These are phyloP conservation scores for Chloroceryle inda DNA, from an alignment of 2,797 vertebrate species.

Conservation along the genomic window DNA sequence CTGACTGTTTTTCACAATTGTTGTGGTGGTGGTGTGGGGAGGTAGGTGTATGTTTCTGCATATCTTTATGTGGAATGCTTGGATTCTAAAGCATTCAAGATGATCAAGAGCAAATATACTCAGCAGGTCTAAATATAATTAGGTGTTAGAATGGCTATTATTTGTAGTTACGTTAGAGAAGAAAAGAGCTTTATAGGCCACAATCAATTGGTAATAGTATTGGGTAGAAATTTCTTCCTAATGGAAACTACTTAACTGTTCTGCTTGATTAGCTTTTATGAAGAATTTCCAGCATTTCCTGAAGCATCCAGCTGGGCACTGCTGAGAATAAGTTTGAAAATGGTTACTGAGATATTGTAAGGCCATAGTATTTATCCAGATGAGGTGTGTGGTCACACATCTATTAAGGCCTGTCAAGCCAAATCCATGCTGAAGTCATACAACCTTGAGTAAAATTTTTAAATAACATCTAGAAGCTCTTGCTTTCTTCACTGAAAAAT, in stretches of 20 bases:
- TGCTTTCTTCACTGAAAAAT: not conserved
- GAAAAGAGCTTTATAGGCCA: not conserved
- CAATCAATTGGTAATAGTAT: not conserved
- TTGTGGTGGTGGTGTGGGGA: not conserved
- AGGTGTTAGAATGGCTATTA: not conserved
- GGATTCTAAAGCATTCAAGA: not conserved
- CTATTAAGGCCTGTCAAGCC: not conserved
- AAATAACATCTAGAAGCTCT: not conserved
- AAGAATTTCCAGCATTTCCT: not conserved
- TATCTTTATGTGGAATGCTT: not conserved
- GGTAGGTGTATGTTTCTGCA: not conserved
- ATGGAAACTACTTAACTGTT: not conserved
- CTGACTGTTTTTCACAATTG: fast-evolving
- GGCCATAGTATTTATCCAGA: not conserved
- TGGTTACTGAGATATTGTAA: not conserved
- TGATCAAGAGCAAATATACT: not conserved
- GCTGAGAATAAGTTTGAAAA: not conserved
- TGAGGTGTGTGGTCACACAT: not conserved
- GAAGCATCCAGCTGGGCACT: not conserved
- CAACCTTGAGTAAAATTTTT: not conserved
- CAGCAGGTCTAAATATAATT: not conserved
- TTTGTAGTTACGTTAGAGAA: not conserved
- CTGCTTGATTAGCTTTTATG: not conserved
- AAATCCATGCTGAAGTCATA: not conserved
- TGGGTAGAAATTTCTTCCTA: not conserved